Base-by-base conservation (phyloP, 2,888 invertebrate species). In the Eristalis intricaria region DNA sequence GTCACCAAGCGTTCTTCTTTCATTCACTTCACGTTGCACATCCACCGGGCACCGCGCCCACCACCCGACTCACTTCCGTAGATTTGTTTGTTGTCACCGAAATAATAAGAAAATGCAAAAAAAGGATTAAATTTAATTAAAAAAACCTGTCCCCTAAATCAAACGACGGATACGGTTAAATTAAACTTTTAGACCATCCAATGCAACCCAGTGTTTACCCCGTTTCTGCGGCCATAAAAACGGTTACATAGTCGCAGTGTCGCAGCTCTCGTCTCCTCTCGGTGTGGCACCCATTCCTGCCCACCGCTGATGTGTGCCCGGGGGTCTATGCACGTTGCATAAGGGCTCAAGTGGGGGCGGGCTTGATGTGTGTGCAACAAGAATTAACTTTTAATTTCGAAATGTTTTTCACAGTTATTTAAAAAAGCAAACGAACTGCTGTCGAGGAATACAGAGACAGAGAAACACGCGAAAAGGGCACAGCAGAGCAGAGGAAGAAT, bases 391-490 rank as follows among this genome's bases (percentile, higher is more conserved):
- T 82, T 82, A 82, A 82, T 82, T 82, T 76, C 63, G 70, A 82
- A 82, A 82, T 82, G 81, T 82, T 76, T 82, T 82, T 82, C 81
- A 76, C 81, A 82, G 81, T 82, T 82, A 76, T 82, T 82, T 82
- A 82, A 82, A 82, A 82, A 76, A 82, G 65, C 75, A 70, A 70
- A 82, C 70, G 76, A 76, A 76, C 75, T 74, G 74, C 75, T 74
- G 74, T 75, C 75, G 69, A 64, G 75, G n/a, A 73, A 74, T 61
- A 73, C 13, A 66, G 35, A 65, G 43, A 66, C 26, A 73, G 8
- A 66, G 35, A 65, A 60, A 66, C 26, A 70, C 26, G 35, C 58
- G 15, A 64, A 74, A 32, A 32, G 15, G 26, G 50, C 35, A 23
- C 19, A 56, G 11, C 7, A 29, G 56, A n/a, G 43, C 19, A 29